phyloP scores from a whole-genome alignment of 2,113 vertebrate species.

The Sprattus sprattus region DNA sequence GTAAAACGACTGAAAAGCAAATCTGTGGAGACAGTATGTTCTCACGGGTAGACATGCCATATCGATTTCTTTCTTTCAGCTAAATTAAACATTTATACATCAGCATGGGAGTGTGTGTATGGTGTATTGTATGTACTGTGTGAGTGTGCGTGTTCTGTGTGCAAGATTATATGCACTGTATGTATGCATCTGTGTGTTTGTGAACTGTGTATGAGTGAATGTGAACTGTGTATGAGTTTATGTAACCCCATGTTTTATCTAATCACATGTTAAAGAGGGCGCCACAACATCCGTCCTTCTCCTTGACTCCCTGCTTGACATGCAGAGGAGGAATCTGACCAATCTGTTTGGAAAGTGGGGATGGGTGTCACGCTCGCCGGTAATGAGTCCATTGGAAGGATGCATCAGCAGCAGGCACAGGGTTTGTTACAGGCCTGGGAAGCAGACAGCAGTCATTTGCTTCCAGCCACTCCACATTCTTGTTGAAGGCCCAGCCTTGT shows the following conservation, averaged over 20 bases:
- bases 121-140: constrained; percentile 1
- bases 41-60: constrained; percentile 20
- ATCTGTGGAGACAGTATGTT: background rate
- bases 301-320: background rate
- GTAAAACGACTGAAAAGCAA: constrained; percentile 26
- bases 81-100: background rate
- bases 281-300: background rate
- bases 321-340: constrained; percentile 43
- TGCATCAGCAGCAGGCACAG: constrained; percentile 58
- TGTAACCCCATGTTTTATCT: background rate
- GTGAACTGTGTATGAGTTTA: background rate
- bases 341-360: constrained; percentile 53
- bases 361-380: constrained; percentile 29
- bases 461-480: constrained; percentile 56
- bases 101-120: background rate
- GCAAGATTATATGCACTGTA: background rate
- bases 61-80: constrained; percentile 29
- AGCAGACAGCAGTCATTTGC: constrained; percentile 54
- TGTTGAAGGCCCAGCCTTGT: constrained; percentile 64
- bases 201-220: background rate
- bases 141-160: background rate
- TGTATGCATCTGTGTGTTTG: background rate
- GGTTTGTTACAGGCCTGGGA: constrained; percentile 56
- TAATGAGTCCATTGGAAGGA: constrained; percentile 50
- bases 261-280: background rate